Evolutionary conservation across 2,797 vertebrate genomes (phyloP), one percentile per base, ranked within the genome.

Genomic region (Meda fulgida): DNA sequence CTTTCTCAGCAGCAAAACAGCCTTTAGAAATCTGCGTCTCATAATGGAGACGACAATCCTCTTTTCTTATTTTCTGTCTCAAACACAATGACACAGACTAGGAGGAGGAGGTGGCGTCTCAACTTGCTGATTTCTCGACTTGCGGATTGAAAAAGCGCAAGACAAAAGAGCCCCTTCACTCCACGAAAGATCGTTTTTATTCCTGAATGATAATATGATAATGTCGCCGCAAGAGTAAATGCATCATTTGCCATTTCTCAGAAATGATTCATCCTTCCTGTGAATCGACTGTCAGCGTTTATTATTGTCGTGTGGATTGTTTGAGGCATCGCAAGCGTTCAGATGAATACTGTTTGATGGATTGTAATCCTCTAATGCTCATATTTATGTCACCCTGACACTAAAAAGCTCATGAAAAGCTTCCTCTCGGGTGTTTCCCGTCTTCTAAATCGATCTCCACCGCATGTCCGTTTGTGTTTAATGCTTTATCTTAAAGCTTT

Each of bases 311-410:
- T 67, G 36, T 84, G 31, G 21, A 55, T 66, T 51, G 19, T 51
- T 55, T 6, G 13, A 3, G 58, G 26, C 55, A 16, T 65, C 19
- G 0, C 19, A 13, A 58, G n/a, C 38, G 10, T 87, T 80, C 70
- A 40, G 77, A 80, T 58, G 78, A 80, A 80, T 69, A 69, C 10
- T 1, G 7, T 58, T 18, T 58, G 36, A 78, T 46, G 75, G 7
- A 1, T 40, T 31, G n/a, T 71, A 53, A 72, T 78, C 53, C 9
- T 63, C 14, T 21, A 63, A 63, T 26, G 16, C 34, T 83, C 70
- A 19, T 65, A 21, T 73, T 71, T 60, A 43, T 70, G 78, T 72
- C 69, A 53, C 36, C 2, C 40, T 51, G 7, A 40, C 36, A 19
- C 40, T 55, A 36, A 31, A 43, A n/a, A 53, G 38, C 81, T 76